Percentiles rank a stretch among this genome's conserved stretches.
Conservation (phyloP, 2,888 invertebrate genomes). For the Rhingia campestris region DNA sequence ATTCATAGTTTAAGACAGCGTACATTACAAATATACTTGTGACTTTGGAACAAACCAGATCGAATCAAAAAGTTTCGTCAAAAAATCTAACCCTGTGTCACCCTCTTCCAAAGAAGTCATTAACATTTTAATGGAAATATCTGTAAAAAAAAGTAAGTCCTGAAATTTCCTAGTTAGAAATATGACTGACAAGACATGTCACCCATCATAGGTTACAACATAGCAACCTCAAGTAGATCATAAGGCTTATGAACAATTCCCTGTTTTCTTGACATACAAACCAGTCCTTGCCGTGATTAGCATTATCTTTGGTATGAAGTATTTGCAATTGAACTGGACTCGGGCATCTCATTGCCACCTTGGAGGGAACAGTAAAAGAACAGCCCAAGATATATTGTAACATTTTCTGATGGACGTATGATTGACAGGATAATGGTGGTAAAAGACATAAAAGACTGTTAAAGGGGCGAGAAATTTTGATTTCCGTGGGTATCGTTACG, state of each 20-base stretch:
- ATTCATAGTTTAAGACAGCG: conserved; percentile 11
- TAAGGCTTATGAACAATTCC: conserved; percentile 28
- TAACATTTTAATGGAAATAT: conserved; percentile 39
- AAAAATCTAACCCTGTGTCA: conserved; percentile 25
- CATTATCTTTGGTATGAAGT: conserved; percentile 44
- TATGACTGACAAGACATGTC: conserved; percentile 60
- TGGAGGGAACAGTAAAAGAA: conserved; percentile 12
- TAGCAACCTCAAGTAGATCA: conserved; percentile 51
- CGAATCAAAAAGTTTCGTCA: conserved; percentile 34
- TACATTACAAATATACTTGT: conserved; percentile 2
- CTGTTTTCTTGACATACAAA: conserved; percentile 21
- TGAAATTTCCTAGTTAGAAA: conserved; percentile 16
- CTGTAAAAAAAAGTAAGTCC: conserved; percentile 1
- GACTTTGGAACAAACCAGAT: conserved; percentile 56
- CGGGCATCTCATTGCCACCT: conserved; percentile 54
- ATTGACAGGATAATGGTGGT: conserved; percentile 69
- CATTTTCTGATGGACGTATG: conserved; percentile 65
- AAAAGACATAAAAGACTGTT: conserved; percentile 25
- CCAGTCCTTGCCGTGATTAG: conserved; percentile 60
- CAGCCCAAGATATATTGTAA: conserved; percentile 36
- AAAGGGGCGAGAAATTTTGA: conserved; percentile 55
- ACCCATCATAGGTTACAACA: conserved; percentile 46
- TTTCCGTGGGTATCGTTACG: conserved; percentile 48
- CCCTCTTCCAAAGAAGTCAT: conserved; percentile 48
- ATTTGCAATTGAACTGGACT: conserved; percentile 58